Evolutionary conservation across 2,113 vertebrate genomes (phyloP).

Genomic region (Anoplopoma fimbria): DNA sequence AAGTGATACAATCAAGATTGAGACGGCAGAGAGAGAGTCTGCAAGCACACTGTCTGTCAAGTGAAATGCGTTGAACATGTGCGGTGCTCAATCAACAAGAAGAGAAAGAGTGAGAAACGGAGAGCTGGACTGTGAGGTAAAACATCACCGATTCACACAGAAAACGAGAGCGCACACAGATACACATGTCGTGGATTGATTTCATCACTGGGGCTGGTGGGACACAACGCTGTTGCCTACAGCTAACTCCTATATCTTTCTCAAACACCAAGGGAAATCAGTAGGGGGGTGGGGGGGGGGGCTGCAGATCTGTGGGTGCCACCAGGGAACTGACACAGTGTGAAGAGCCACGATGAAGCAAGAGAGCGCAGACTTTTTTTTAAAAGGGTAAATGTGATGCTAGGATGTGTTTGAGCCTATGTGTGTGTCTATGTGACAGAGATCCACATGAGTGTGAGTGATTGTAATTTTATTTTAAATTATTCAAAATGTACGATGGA

Average conservation of each 20-base stretch:
- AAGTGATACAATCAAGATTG: neutral
- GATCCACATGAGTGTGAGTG: neutral
- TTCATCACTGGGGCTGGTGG: conserved; percentile 48
- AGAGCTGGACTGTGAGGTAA: neutral
- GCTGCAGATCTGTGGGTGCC: conserved; percentile 52
- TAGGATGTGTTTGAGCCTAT: conserved; percentile 23
- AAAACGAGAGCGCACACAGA: conserved; percentile 4
- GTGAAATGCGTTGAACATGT: neutral
- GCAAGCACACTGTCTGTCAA: neutral
- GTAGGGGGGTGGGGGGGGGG: conserved; percentile 44
- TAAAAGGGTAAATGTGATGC: conserved; percentile 38
- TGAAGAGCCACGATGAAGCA: conserved; percentile 56
- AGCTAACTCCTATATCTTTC: conserved; percentile 54
- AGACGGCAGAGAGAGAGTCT: conserved; percentile 4
- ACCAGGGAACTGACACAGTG: conserved; percentile 56
- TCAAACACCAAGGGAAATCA: conserved; percentile 71
- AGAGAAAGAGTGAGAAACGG: neutral
- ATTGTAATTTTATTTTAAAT: conserved; percentile 34
- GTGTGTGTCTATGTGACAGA: neutral
- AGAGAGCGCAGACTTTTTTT: conserved; percentile 4
- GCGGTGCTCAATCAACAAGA: neutral
- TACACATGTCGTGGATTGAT: conserved; percentile 57
- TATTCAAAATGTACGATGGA: conserved; percentile 15
- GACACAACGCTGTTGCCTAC: conserved; percentile 27
- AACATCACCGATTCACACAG: conserved; percentile 24